phyloP scores from a whole-genome alignment of 2,888 invertebrate genomes.

The Tiliacea aurago region DNA sequence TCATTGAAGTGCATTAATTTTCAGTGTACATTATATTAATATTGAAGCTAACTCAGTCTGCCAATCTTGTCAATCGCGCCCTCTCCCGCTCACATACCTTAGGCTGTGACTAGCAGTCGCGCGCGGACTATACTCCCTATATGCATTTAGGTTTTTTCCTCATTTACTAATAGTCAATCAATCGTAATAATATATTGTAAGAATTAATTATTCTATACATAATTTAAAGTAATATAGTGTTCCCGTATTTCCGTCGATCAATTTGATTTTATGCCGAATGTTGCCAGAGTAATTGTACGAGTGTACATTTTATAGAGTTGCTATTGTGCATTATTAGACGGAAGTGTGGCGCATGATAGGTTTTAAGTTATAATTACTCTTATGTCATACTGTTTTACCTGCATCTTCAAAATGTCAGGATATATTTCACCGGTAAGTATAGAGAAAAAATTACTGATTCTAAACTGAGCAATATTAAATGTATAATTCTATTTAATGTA shows the following conservation, averaged over 20 bases:
- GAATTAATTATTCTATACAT: conserved; percentile 68
- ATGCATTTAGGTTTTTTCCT: conserved; percentile 85
- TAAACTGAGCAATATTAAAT: conserved; percentile 79
- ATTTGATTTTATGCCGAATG: conserved; percentile 72
- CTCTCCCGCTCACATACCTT: too few species aligned
- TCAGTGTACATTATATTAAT: too few species aligned
- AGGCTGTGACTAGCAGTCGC: too few species aligned
- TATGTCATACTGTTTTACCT: conserved; percentile 73
- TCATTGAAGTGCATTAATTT: too few species aligned
- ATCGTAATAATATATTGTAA: conserved; percentile 76
- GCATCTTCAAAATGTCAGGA: conserved; percentile 67
- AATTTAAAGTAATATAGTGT: conserved; percentile 75
- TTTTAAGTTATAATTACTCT: conserved; percentile 75
- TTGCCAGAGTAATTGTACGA: conserved; percentile 74
- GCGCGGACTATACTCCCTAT: conserved; percentile 66
- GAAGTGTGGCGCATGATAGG: conserved; percentile 72
- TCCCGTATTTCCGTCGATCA: conserved; percentile 78
- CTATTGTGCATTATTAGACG: conserved; percentile 67
- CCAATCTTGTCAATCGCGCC: too few species aligned
- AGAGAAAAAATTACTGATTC: conserved; percentile 63
- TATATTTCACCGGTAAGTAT: conserved; percentile 63
- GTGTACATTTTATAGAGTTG: conserved; percentile 61
- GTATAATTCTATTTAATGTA: conserved; percentile 69
- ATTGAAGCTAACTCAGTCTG: too few species aligned
- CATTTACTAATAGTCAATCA: conserved; percentile 75